Conservation (phyloP, 2,113 vertebrate genomes). For the Cyphomyrus plagiostoma region DNA sequence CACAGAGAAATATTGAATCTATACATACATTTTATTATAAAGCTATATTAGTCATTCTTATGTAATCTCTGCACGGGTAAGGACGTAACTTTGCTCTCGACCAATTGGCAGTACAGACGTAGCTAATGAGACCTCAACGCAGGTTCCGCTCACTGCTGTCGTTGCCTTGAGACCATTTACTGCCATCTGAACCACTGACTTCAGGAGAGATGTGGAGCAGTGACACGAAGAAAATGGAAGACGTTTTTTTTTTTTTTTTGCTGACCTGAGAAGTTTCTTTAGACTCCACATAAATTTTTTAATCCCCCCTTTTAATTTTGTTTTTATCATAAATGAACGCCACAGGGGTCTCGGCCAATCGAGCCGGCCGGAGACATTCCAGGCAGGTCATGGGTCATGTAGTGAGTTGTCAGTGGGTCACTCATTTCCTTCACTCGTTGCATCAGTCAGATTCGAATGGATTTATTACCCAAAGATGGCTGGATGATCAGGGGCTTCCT, state of each 20-base stretch:
- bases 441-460: constrained; percentile 58
- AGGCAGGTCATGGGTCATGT: constrained; percentile 35
- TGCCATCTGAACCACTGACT: neutral
- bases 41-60: constrained; percentile 18
- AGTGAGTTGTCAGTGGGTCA: constrained; percentile 35
- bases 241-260: neutral
- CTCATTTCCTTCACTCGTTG: constrained; percentile 55
- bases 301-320: constrained; percentile 14
- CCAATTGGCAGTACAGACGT: neutral
- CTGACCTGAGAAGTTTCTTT: neutral
- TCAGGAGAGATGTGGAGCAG: neutral
- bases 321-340: neutral
- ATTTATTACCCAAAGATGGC: constrained; percentile 48
- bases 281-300: constrained; percentile 16
- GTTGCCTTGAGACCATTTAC: neutral
- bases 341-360: neutral
- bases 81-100: neutral
- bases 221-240: neutral
- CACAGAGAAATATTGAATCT: neutral
- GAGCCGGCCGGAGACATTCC: constrained; percentile 14
- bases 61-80: constrained; percentile 9
- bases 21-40: constrained; percentile 17
- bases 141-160: neutral
- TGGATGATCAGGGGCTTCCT: constrained; percentile 30
- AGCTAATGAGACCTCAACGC: neutral